Base-by-base conservation (phyloP, 2,888 invertebrate species). In the Agrenia bidenticulata region DNA sequence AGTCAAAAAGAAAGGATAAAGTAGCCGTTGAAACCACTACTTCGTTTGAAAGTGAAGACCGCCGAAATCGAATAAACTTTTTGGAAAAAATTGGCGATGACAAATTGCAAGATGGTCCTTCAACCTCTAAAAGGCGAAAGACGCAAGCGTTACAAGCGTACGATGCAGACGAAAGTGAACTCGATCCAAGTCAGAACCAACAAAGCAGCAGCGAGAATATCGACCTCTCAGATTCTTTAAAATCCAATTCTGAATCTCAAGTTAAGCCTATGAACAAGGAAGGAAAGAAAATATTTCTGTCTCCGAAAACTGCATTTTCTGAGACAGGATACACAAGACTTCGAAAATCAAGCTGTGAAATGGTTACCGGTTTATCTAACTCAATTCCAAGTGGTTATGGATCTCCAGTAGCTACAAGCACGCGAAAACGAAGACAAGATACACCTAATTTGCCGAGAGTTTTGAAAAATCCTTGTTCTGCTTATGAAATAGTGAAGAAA, bases 381-480 rank as follows among this genome's bases (percentile, higher is more conserved):
- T 55, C n/a, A 1, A 27, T 27, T 17, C 4, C n/a, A 26, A 53
- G 42, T 24, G 54, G 62, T n/a, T 57, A 53, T 53, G 2, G 19
- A 9, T 58, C 66, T n/a, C 62, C 62, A 0, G 7, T 21, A 19
- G 45, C 45, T 11, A 45, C 45, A 19, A 45, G 45, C 45, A 45
- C 55, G 4, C 32, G 41, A 17, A 57, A 39, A 41, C 56, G 56
- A 39, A 37, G 45, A 19, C 45, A 57, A 21, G 70, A 70, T 21
- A 70, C 70, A 11, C 70, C 70, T 15, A 63, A 61, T 21, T 56
- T 70, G 1, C 67, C 70, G 1, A 57, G 67, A 32, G 63, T 67
- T 11, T 21, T 67, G 1, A 67, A 51, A 55, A 70, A 70, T 45
- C 67, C 65, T 0, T 63, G 26, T 23, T 27, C 55, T 5, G 62